Percentiles rank a stretch among this genome's conserved stretches.
Conservation (phyloP, 1,140 invertebrate genomes). For the Eubasilissa regina region DNA sequence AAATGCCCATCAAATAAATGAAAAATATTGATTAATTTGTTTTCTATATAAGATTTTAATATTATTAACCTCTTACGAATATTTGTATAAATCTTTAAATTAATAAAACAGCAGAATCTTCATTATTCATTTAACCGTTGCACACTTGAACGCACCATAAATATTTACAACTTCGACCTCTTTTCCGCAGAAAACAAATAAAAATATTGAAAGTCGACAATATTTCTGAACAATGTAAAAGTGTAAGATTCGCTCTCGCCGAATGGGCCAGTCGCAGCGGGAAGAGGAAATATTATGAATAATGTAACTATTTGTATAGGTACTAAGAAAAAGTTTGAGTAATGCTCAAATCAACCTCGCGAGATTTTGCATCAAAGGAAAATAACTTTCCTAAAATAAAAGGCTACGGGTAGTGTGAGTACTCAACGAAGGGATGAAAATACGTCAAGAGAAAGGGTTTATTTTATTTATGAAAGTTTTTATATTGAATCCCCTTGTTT, state of each 20-base stretch:
- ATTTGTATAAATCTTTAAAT: too few species aligned
- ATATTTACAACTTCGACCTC: too few species aligned
- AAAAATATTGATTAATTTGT: too few species aligned
- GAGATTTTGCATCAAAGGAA: slow-evolving; percentile 35
- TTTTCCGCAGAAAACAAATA: too few species aligned
- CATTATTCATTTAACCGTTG: too few species aligned
- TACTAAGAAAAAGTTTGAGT: slow-evolving; percentile 31
- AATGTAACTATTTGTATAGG: slow-evolving; percentile 29
- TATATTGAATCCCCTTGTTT: slow-evolving; percentile 17
- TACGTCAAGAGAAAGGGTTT: slow-evolving; percentile 2
- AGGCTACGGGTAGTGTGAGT: neutral
- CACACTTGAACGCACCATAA: too few species aligned
- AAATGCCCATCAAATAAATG: too few species aligned
- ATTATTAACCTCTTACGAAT: too few species aligned
- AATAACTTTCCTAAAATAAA: slow-evolving; percentile 38
- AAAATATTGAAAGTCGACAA: neutral
- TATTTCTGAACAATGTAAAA: slow-evolving; percentile 33
- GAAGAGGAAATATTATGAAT: slow-evolving; percentile 3
- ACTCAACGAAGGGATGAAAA: neutral
- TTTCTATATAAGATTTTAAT: too few species aligned
- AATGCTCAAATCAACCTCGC: slow-evolving; percentile 28
- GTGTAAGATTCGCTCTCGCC: slow-evolving; percentile 3
- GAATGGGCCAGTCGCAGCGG: slow-evolving; percentile 2
- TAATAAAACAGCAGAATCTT: too few species aligned
- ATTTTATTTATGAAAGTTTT: slow-evolving; percentile 30